Percentiles rank a stretch among this genome's conserved stretches.
These are phyloP conservation scores for Luffia ferchaultella DNA, from an alignment of 2,888 invertebrate species.

Conservation along the genomic window DNA sequence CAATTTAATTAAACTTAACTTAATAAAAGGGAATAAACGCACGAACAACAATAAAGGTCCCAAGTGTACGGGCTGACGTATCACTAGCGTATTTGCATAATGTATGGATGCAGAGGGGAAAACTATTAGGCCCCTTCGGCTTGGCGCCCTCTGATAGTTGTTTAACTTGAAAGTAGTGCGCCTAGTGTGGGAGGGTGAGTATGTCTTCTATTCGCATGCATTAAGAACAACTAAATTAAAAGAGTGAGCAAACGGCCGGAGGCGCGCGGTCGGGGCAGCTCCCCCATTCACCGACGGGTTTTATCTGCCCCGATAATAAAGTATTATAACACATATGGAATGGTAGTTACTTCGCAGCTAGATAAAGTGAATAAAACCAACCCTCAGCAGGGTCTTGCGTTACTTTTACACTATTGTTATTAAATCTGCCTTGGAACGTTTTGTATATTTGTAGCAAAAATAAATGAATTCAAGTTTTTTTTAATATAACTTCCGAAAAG, in stretches of 20 bases:
- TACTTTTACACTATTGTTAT: no score
- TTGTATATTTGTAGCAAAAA: no score
- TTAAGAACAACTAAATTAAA: conserved; percentile 64
- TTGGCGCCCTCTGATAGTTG: conserved; percentile 54
- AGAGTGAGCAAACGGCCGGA: conserved; percentile 52
- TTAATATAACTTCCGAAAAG: no score
- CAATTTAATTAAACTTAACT: conserved; percentile 66
- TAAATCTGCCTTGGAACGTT: no score
- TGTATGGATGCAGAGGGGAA: conserved; percentile 57
- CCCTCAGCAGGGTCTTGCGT: no score
- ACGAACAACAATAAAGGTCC: conserved; percentile 62
- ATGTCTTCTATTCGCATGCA: conserved; percentile 54
- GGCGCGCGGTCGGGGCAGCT: conserved; percentile 20
- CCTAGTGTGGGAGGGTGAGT: conserved; percentile 21
- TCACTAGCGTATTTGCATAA: conserved; percentile 65
- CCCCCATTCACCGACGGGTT: conserved; percentile 28
- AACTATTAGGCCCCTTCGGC: conserved; percentile 61
- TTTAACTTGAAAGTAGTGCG: conserved; percentile 46
- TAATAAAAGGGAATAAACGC: conserved; percentile 61
- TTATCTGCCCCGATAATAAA: conserved; percentile 41
- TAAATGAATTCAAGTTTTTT: no score
- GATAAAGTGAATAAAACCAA: conserved; percentile 4
- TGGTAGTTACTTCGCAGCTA: conserved; percentile 5
- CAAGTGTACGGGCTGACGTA: conserved; percentile 59
- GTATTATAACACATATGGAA: conserved; percentile 56